Evolutionary conservation across 2,888 invertebrate genomes (phyloP), one percentile per base, ranked within the genome.

Genomic region (Trichogramma dendrolimi): DNA sequence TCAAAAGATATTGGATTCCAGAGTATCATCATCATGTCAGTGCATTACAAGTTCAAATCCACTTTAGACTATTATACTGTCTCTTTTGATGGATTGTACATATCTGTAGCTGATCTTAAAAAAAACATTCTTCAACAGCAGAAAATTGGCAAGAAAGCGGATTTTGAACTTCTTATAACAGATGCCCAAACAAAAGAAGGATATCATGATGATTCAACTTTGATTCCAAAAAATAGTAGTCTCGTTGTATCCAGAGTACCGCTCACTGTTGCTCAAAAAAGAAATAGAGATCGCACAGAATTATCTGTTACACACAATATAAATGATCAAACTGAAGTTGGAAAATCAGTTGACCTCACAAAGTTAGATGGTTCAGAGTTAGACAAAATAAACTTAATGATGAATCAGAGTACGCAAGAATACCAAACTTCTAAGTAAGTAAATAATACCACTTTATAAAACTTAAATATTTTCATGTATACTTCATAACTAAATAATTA

Each of bases 351-450:
- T 59, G 95, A 96, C 82, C 82, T 96, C 70, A 88, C 92, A 50
- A 89, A 88, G 80, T 87, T 95, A 81, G 92, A 94, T 82, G 93
- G 92, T 67, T 91, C 94, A 57, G 99, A 99, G 82, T 95, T 95
- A 76, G 97, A 99, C 76, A 97, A 97, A 82, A 96, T 99, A 73
- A 90, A 90, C 79, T 95, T 95, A 66, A 96, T 98, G 94, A 96
- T 97, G 87, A 87, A 91, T 67, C 96, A 97, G 79, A 96, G 97
- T 42, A 96, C 96, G 43, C 90, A 91, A 78, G 96, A 96, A 77
- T 99, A 97, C 83, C 95, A 96, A 81, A 94, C 96, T 67, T 92
- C 94, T 81, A 95, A 95, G 95, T 98, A 94, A 91, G 92, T 94
- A 58, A 50, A 50, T 52, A 55, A 47, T 49, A 55, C 50, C 11